Evolutionary conservation across 1,140 invertebrate species (phyloP).

Genomic region (Neuroterus valhalla): DNA sequence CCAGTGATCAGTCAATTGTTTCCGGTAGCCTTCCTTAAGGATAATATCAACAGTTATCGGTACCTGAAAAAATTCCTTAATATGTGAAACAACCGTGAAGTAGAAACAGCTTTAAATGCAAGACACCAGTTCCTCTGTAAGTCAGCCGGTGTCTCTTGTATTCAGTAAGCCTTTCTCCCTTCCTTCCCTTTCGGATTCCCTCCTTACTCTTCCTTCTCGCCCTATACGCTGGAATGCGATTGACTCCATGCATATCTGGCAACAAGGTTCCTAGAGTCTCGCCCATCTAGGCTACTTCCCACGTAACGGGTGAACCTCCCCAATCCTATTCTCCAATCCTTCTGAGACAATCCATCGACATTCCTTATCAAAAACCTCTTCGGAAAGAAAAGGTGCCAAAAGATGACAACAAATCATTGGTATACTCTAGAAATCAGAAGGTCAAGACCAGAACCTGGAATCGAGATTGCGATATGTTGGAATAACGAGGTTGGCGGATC

Average conservation of each 20-base stretch:
- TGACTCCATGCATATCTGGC: constrained; percentile 64
- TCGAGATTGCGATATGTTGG: not conserved
- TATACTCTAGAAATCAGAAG: not conserved
- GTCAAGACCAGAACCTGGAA: not conserved
- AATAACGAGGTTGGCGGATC: not conserved
- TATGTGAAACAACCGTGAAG: not conserved
- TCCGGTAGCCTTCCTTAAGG: no score
- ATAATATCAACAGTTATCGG: not conserved
- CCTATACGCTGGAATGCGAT: constrained; percentile 61
- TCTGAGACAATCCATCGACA: no score
- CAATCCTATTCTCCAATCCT: no score
- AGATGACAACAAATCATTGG: no score
- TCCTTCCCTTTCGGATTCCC: constrained; percentile 45
- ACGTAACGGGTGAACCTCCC: not conserved
- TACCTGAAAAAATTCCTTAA: not conserved
- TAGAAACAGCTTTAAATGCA: not conserved
- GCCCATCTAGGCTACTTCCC: not conserved
- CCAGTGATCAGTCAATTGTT: no score
- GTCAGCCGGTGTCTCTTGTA: constrained; percentile 35
- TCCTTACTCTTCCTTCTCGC: constrained; percentile 49
- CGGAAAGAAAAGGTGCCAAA: no score
- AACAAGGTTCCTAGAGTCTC: constrained; percentile 58
- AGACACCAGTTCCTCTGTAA: constrained; percentile 30
- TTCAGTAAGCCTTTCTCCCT: constrained; percentile 42
- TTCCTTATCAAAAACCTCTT: no score